These are phyloP conservation scores for Coturnix japonica DNA, from an alignment of 2,113 vertebrate species.

Conservation along the genomic window DNA sequence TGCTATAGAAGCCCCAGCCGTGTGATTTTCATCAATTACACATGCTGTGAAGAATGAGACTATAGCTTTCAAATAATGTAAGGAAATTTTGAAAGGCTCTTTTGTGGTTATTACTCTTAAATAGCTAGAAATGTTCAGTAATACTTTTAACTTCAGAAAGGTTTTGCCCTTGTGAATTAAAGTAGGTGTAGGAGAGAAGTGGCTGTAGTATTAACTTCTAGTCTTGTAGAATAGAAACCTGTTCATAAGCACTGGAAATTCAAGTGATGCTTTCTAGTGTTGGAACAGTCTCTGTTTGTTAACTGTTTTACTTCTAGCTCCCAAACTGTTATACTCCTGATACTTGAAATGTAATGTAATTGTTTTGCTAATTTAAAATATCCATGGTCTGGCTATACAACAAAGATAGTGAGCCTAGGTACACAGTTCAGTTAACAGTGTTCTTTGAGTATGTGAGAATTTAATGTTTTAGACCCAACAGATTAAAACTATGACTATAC, in stretches of 20 bases:
- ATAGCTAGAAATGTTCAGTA: neutral
- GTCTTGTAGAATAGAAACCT: neutral
- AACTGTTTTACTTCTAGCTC: neutral
- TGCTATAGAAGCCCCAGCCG: neutral
- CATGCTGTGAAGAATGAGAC: rapidly evolving
- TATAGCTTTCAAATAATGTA: neutral
- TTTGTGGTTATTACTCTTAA: neutral
- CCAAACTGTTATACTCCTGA: neutral
- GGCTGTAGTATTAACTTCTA: neutral
- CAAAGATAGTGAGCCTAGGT: neutral
- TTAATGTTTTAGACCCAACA: neutral
- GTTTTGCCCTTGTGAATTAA: neutral
- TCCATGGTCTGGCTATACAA: neutral
- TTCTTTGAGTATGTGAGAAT: neutral
- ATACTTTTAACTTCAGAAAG: neutral
- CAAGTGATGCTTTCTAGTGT: neutral
- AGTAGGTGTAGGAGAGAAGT: neutral
- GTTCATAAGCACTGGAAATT: neutral
- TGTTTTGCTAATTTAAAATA: neutral
- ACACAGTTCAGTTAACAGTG: neutral
- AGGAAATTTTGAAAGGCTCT: neutral
- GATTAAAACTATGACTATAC: neutral
- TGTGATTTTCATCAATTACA: neutral
- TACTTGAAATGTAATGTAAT: neutral
- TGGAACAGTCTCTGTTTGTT: neutral